A percentile compares a stretch with the other conserved stretches of the same genome.
Evolutionary conservation across 2,113 vertebrate species (phyloP).

Genomic region (Marmota monax): DNA sequence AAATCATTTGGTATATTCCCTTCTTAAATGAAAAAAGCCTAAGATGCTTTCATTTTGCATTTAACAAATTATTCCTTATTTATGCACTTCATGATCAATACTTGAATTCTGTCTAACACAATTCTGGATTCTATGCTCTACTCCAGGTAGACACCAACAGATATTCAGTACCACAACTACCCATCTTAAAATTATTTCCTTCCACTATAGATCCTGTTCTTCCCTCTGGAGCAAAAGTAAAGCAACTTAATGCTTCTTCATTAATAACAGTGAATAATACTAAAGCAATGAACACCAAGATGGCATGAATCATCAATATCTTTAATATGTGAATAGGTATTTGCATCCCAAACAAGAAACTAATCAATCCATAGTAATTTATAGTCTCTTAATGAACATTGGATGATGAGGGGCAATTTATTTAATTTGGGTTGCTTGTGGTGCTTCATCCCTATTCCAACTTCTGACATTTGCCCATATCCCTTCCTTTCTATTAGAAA

Average conservation of each 20-base stretch:
- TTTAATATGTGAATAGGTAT: background rate
- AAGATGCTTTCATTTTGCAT: conserved; percentile 34
- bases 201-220: background rate
- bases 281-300: background rate
- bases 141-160: background rate
- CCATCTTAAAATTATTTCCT: background rate
- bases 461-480: background rate
- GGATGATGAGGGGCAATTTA: background rate
- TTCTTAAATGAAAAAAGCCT: background rate
- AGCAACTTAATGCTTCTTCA: background rate
- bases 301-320: background rate
- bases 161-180: background rate
- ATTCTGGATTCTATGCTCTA: background rate
- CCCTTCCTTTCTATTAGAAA: background rate
- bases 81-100: background rate
- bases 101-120: background rate
- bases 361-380: background rate
- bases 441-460: background rate
- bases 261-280: background rate
- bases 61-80: background rate
- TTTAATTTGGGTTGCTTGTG: background rate
- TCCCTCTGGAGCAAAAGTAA: background rate
- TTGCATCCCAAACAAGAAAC: conserved; percentile 29
- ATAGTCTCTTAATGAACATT: background rate
- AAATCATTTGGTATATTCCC: background rate